Conservation (phyloP, 1,140 invertebrate species). For the Trachymyrmex septentrionalis region DNA sequence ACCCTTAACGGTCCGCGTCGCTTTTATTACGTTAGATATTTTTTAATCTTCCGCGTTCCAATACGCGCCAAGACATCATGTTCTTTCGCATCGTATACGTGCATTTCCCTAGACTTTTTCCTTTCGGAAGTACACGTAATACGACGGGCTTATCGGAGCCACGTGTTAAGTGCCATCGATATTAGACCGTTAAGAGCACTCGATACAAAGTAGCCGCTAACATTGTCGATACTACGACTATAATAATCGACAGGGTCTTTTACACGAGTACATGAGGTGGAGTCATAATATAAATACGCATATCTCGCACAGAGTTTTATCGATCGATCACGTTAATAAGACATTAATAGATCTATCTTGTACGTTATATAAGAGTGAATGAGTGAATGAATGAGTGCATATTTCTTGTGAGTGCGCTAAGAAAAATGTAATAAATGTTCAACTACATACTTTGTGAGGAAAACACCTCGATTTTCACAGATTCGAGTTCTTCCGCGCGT, state of each 20-base stretch:
- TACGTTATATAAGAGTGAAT: conserved; percentile 9
- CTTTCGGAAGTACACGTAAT: not conserved
- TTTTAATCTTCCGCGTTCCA: not conserved
- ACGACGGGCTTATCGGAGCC: not conserved
- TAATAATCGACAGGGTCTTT: conserved; percentile 9
- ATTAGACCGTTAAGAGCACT: conserved; percentile 53
- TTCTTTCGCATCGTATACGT: not conserved
- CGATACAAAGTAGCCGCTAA: conserved; percentile 38
- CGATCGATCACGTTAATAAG: conserved; percentile 36
- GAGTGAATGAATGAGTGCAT: conserved; percentile 29
- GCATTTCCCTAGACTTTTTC: not conserved
- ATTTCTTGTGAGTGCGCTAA: conserved; percentile 19
- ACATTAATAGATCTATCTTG: conserved; percentile 34
- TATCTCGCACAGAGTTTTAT: not conserved
- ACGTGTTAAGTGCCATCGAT: conserved; percentile 3
- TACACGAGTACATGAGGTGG: conserved; percentile 37
- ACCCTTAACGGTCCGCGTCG: conserved; percentile 31
- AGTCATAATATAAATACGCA: conserved; percentile 27
- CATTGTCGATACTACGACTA: conserved; percentile 12
- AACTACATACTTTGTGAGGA: conserved; percentile 46
- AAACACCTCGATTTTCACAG: conserved; percentile 54
- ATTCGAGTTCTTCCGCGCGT: conserved; percentile 58
- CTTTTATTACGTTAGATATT: not conserved
- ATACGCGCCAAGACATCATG: not conserved
- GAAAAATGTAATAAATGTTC: conserved; percentile 14